Base-by-base conservation (phyloP, 2,888 invertebrate genomes). In the Xestia xanthographa region DNA sequence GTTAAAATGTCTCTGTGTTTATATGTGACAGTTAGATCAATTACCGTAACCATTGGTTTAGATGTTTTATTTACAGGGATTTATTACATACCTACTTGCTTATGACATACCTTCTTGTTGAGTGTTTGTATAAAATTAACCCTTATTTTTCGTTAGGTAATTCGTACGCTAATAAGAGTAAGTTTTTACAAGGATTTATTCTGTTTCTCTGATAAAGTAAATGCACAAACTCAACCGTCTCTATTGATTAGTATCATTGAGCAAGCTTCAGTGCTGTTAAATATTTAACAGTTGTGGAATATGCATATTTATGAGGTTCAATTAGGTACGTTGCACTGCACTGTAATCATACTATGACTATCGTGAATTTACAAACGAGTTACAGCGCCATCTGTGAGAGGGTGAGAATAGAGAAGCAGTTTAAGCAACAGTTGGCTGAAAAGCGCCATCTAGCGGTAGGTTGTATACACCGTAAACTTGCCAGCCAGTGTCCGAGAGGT, bases 401-500 rank as follows among this genome's bases (percentile, higher is more conserved):
- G 75, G 86, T 75, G n/a, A 53, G 22, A 8, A 5, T 29, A 66
- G 22, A n/a, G 14, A 50, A 43, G n/a, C 2, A 9, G 60, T 63
- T 41, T 8, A 20, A 56, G n/a, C 69, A 66, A 65, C 62, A 43
- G 11, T 34, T 53, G 6, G 5, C 26, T 45, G n/a, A 60, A 14
- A 26, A 78, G 50, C 72, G 82, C 86, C 87, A 87, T 81, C 87
- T 87, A 48, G 41, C 26, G 77, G 26, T 50, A 68, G 80, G 84
- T 72, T 11, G 62, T 20, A 29, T 1, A 56, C 66, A 72, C 34
- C 48, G 22, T 43, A 65, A 45, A 29, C 58, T 60, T 58, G 20
- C 5, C 5, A 45, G 48, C 26, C 26, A 5, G 67, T 14, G 22
- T 43, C 17, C 6, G 43, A 43, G 43, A 43, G 41, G 5, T 66